Evolutionary conservation across 2,113 vertebrate genomes (phyloP).

Genomic region (Haliaeetus leucogaster): DNA sequence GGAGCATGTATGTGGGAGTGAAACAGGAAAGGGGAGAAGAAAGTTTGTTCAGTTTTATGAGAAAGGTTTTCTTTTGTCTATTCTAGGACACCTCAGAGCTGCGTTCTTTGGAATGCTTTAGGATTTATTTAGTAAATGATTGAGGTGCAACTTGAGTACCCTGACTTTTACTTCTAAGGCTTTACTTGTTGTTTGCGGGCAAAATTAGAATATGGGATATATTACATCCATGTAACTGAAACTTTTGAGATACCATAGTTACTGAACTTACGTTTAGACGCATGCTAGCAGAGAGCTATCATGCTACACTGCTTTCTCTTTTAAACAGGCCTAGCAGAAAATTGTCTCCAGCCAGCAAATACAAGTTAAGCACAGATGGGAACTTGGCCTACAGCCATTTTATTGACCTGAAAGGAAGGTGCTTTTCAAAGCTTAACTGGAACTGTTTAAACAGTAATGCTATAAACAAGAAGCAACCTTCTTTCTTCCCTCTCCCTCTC

Average conservation of each 20-base stretch:
- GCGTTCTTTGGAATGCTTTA: background rate
- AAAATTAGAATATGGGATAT: background rate
- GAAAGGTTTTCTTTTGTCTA: background rate
- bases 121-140: background rate
- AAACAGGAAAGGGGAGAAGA: background rate
- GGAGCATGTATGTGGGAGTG: background rate
- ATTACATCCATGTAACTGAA: background rate
- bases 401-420: slow-evolving; percentile 36
- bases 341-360: background rate
- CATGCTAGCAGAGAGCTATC: background rate
- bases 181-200: background rate
- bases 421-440: slow-evolving; percentile 13
- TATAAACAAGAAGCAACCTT: background rate
- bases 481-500: background rate
- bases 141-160: background rate
- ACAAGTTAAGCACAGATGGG: slow-evolving; percentile 4
- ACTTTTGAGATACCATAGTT: background rate
- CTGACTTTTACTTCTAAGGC: background rate
- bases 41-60: background rate
- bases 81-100: background rate
- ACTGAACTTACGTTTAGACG: background rate
- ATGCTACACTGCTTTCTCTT: background rate
- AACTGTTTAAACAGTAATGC: background rate
- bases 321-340: background rate
- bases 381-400: slow-evolving; percentile 26